phyloP scores from a whole-genome alignment of 1,140 invertebrate species.

The Drosophila funebris region DNA sequence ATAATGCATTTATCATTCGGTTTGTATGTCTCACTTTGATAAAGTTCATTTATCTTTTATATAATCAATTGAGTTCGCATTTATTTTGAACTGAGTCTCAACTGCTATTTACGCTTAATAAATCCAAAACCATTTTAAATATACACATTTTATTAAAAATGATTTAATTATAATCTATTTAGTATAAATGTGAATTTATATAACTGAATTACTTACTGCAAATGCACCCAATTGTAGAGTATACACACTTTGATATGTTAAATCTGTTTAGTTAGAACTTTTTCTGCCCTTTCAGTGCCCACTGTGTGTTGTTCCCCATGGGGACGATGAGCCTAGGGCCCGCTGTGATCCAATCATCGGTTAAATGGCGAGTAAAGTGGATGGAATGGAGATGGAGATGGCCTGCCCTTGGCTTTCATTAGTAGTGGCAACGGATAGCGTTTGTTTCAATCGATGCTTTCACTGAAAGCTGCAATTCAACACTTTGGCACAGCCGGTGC shows the following conservation, averaged over 20 bases:
- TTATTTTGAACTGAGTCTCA: background rate
- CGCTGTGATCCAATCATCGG: constrained; percentile 74
- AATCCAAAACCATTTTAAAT: too few species aligned
- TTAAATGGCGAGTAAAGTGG: constrained; percentile 76
- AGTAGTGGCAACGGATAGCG: constrained; percentile 52
- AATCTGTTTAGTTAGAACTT: constrained; percentile 33
- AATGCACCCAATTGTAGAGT: constrained; percentile 8
- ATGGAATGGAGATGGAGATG: constrained; percentile 12
- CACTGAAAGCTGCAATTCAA: constrained; percentile 73
- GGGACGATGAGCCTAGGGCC: constrained; percentile 22
- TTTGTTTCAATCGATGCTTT: constrained; percentile 59
- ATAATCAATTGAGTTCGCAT: background rate
- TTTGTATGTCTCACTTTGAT: background rate
- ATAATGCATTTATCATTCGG: background rate
- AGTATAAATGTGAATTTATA: too few species aligned
- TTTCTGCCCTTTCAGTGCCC: constrained; percentile 28
- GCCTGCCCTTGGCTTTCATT: constrained; percentile 60
- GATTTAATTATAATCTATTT: too few species aligned
- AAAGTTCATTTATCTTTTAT: background rate
- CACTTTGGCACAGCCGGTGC: constrained; percentile 45
- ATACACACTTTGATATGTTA: background rate
- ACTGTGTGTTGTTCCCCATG: constrained; percentile 18
- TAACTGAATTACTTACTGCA: background rate
- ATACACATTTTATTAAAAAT: too few species aligned
- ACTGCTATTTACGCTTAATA: too few species aligned